Conservation (phyloP, 2,797 vertebrate species). For the Xenentodon cancila region DNA sequence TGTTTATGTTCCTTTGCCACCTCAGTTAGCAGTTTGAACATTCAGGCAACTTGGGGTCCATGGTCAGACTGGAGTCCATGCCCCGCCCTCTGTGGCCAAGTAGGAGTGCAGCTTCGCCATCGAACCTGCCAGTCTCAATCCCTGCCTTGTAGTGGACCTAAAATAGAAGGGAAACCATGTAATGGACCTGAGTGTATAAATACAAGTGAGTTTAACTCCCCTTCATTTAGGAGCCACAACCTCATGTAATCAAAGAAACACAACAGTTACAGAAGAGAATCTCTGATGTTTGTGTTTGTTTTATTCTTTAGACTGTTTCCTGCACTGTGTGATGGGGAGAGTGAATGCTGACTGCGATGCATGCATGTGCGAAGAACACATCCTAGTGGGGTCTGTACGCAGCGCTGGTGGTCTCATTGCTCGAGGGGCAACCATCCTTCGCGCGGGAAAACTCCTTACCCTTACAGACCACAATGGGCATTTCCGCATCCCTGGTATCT, state of each 20-base stretch:
- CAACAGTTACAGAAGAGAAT: background rate
- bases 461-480: slow-evolving; percentile 86
- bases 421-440: slow-evolving; percentile 76
- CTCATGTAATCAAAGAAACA: background rate
- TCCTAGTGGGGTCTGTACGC: slow-evolving; percentile 87
- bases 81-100: slow-evolving; percentile 87
- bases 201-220: slow-evolving; percentile 48
- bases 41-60: slow-evolving; percentile 81
- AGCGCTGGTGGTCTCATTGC: slow-evolving; percentile 85
- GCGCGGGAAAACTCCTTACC: slow-evolving; percentile 85
- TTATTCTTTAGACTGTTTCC: slow-evolving; percentile 82
- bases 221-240: background rate
- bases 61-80: slow-evolving; percentile 95
- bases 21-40: slow-evolving; percentile 47
- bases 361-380: slow-evolving; percentile 91
- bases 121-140: slow-evolving; percentile 85
- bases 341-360: slow-evolving; percentile 89
- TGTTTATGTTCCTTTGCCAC: background rate
- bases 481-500: slow-evolving; percentile 90
- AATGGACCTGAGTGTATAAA: slow-evolving; percentile 85
- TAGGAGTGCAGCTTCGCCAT: slow-evolving; percentile 86
- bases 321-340: slow-evolving; percentile 88
- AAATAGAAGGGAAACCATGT: slow-evolving; percentile 88
- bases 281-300: slow-evolving; percentile 1
- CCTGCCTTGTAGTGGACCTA: slow-evolving; percentile 83